These are phyloP conservation scores for Ennomos fuscantarius DNA, from an alignment of 2,888 invertebrate species.

Conservation along the genomic window DNA sequence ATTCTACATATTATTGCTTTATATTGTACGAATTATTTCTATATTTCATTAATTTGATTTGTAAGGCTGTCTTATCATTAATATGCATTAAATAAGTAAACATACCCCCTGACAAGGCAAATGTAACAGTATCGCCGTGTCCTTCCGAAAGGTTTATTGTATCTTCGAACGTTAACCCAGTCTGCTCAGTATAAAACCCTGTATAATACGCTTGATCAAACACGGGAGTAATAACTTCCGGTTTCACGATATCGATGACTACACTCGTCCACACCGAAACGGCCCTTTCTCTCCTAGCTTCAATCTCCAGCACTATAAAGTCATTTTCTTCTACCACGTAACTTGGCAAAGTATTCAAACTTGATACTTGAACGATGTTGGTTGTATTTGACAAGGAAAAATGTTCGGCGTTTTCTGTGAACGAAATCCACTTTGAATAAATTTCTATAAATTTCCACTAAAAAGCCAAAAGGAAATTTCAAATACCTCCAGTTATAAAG, in stretches of 20 bases:
- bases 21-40: no score
- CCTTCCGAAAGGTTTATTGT: conserved; percentile 51
- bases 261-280: conserved; percentile 54
- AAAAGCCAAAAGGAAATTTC: not conserved
- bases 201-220: conserved; percentile 57
- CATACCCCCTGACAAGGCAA: conserved; percentile 57
- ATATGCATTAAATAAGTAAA: not conserved
- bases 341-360: conserved; percentile 39
- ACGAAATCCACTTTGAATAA: conserved; percentile 7
- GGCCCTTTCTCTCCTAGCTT: conserved; percentile 59
- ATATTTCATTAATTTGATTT: no score
- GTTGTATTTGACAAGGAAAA: conserved; percentile 44
- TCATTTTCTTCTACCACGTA: conserved; percentile 47
- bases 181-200: conserved; percentile 49
- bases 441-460: not conserved
- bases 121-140: conserved; percentile 54
- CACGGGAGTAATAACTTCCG: conserved; percentile 45
- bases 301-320: conserved; percentile 61
- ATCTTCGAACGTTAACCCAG: conserved; percentile 48
- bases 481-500: conserved; percentile 56
- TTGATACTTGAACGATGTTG: conserved; percentile 48
- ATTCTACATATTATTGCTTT: not conserved
- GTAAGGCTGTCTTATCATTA: no score
- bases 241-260: conserved; percentile 53
- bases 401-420: conserved; percentile 49